Evolutionary conservation across 2,797 vertebrate genomes (phyloP).

Genomic region (Siniperca obscura): DNA sequence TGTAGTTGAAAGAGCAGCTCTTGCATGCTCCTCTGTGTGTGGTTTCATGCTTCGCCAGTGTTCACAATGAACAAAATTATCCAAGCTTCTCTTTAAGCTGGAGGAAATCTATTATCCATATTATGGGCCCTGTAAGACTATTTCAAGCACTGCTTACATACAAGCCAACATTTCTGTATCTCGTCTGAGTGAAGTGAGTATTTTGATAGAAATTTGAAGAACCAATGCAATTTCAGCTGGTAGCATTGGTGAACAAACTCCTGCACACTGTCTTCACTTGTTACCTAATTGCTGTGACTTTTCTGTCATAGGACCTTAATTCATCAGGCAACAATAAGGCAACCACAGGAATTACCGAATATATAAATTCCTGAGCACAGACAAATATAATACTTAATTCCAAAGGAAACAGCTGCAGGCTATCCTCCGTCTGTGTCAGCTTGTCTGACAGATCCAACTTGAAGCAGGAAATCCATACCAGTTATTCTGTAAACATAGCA

Average conservation of each 20-base stretch:
- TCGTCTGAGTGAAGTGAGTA: slow-evolving; percentile 18
- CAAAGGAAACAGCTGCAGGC: slow-evolving; percentile 59
- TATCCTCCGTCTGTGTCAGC: slow-evolving; percentile 13
- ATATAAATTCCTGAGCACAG: neutral
- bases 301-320: slow-evolving; percentile 17
- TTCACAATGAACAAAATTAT: slow-evolving; percentile 73
- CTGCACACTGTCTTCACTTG: slow-evolving; percentile 41
- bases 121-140: slow-evolving; percentile 46
- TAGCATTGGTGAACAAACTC: slow-evolving; percentile 20
- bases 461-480: slow-evolving; percentile 29
- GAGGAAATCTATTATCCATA: slow-evolving; percentile 73
- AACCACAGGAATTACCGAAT: slow-evolving; percentile 26
- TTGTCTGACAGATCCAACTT: slow-evolving; percentile 37
- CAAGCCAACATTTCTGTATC: slow-evolving; percentile 40
- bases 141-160: slow-evolving; percentile 42
- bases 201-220: slow-evolving; percentile 47
- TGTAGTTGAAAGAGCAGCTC: slow-evolving; percentile 73
- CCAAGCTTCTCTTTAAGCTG: slow-evolving; percentile 65
- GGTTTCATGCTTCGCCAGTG: slow-evolving; percentile 74
- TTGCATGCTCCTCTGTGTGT: slow-evolving; percentile 70
- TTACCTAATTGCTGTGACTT: slow-evolving; percentile 41
- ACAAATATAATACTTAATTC: slow-evolving; percentile 9
- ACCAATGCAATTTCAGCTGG: slow-evolving; percentile 25
- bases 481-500: slow-evolving; percentile 8
- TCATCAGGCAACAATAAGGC: slow-evolving; percentile 41